Conservation (phyloP, 2,113 vertebrate genomes). For the Laterallus jamaicensis region DNA sequence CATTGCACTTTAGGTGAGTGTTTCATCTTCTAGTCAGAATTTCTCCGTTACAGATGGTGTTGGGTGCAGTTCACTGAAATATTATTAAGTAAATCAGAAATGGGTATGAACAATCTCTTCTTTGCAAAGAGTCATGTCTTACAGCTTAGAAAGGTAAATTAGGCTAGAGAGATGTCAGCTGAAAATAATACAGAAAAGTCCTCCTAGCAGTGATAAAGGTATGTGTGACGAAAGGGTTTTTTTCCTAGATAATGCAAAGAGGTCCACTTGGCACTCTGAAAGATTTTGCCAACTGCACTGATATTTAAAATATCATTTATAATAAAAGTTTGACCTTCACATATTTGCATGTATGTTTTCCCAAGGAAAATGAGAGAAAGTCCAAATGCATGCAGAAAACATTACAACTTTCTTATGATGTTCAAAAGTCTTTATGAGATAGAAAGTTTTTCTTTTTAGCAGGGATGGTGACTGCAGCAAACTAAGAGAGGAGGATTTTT, state of each 20-base stretch:
- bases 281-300: not conserved
- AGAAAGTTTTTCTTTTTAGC: not conserved
- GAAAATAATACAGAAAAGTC: not conserved
- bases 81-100: not conserved
- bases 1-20: not conserved
- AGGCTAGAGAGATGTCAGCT: not conserved
- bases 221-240: not conserved
- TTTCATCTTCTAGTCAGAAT: not conserved
- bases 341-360: not conserved
- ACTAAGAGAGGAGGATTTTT: not conserved
- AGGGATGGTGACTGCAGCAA: not conserved
- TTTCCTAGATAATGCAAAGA: not conserved
- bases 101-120: not conserved
- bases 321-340: slow-evolving; percentile 52
- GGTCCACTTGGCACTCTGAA: not conserved
- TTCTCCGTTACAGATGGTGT: not conserved
- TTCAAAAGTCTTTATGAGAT: not conserved
- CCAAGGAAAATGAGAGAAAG: not conserved
- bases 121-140: slow-evolving; percentile 4
- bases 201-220: not conserved
- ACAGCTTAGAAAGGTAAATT: not conserved
- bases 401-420: not conserved
- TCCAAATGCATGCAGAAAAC: not conserved
- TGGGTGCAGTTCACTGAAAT: not conserved
- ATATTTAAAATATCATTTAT: slow-evolving; percentile 39